Base-by-base conservation (phyloP, 2,797 vertebrate species). In the Betta splendens region DNA sequence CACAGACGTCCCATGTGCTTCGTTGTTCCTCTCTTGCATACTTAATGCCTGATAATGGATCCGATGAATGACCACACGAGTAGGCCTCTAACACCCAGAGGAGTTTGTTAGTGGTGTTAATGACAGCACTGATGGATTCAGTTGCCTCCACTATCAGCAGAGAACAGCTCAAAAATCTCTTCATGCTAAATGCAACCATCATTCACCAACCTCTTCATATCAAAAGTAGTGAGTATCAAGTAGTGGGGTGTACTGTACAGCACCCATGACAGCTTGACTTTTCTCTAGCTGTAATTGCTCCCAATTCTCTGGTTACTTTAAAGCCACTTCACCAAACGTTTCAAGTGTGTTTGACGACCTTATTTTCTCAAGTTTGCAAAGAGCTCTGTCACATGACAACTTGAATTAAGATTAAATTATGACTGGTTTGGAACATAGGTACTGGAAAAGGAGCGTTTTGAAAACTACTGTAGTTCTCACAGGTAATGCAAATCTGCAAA, bases 1-100 rank as follows among this genome's bases (percentile, higher is more conserved):
- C 6, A 69, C 12, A 35, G 35, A 43, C 3, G 8, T 38, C 33
- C 59, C 57, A 21, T 48, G 52, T 21, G n/a, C 70, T 69, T 77
- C 42, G 75, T 48, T 73, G 71, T 75, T 82, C 72, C 87, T 69
- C 7, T 74, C 76, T 75, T 77, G 74, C 82, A 75, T 80, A 64
- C 54, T 76, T 87, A 89, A 88, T 89, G 82, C 42, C 53, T 46
- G 62, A 60, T 90, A 90, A 91, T 87, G 83, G 88, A 84, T 84
- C 82, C 76, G 84, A 73, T 77, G 63, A 71, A 63, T 31, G 51
- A 60, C 62, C 72, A 56, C 73, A 81, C 75, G 74, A 77, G 69
- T 77, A 72, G 73, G 61, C 77, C 71, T 81, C 84, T 86, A 79
- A 75, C 78, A 85, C 87, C 83, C 84, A 76, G 75, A 85, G 79